Base-by-base conservation (phyloP, 2,113 vertebrate genomes). In the Podocnemis expansa region DNA sequence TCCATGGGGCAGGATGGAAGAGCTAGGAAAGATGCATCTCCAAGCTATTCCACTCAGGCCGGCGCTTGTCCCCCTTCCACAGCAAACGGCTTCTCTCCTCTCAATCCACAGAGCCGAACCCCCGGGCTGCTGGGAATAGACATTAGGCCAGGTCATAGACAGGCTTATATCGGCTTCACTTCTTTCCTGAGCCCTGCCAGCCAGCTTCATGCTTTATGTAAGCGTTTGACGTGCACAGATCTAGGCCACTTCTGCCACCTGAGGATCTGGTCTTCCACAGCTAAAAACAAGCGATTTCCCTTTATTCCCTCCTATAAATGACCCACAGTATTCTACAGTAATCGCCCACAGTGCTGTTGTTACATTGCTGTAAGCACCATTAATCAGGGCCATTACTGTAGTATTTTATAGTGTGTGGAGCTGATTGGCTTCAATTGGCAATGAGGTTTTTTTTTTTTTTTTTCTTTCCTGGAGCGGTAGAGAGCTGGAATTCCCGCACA, bases 71-170 rank as follows among this genome's bases (percentile, higher is more conserved):
- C n/a, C 38, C 63, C 63, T 38, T 22, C 63, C 63, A 67, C 63
- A 38, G 63, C 19, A 38, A 70, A 70, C 31, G 5, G 63, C 34
- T 38, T 70, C 63, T 38, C 63, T 8, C 19, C 63, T 70, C 63
- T 38, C 19, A 5, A 17, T 67, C 63, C 21, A 17, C 34, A 2
- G 73, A 76, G 73, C 41, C 38, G 16, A 22, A 16, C n/a, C n/a
- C 38, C n/a, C 5, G 17, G n/a, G 63, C 63, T 70, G 34, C 13
- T n/a, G 29, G 21, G 45, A 67, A 5, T 54, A 38, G 9, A 5
- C 0, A 0, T 5, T 1, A 5, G 58, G 8, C 70, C 52, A 43
- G 75, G 27, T 78, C 0, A 0, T 0, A 25, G 29, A 25, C 16
- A 58, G 75, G 75, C 79, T 83, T 60, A 67, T 63, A 34, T 90